A percentile compares a stretch with the other conserved stretches of the same genome.
Conservation (phyloP, 2,797 vertebrate species). For the Danio tinwini region DNA sequence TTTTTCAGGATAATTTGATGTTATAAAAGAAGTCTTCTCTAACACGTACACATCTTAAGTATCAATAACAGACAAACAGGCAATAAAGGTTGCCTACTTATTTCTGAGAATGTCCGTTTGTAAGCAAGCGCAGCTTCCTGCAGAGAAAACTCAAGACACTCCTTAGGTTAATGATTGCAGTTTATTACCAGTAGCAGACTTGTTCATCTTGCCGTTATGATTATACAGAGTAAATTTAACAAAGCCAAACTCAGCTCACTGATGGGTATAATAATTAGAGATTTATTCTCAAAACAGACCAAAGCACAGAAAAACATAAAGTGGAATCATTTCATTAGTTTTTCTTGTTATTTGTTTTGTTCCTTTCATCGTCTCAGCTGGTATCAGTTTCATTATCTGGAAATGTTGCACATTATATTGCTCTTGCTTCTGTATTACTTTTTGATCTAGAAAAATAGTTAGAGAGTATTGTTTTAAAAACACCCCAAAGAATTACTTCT, state of each 20-base stretch:
- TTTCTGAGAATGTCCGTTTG: not conserved
- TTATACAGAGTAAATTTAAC: not conserved
- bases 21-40: not conserved
- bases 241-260: not conserved
- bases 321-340: not conserved
- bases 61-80: not conserved
- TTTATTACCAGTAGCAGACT: not conserved
- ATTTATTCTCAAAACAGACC: not conserved
- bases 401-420: not conserved
- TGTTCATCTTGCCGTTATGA: not conserved
- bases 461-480: no score
- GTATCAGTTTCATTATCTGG: not conserved
- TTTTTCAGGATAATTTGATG: not conserved
- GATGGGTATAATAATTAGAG: not conserved
- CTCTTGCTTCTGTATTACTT: not conserved
- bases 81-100: not conserved
- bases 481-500: no score
- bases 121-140: not conserved
- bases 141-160: not conserved
- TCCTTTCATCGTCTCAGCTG: not conserved
- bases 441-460: no score
- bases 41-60: not conserved
- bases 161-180: not conserved
- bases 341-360: no score
- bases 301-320: not conserved